Evolutionary conservation across 2,797 vertebrate genomes (phyloP).

Genomic region (Siniperca obscura): DNA sequence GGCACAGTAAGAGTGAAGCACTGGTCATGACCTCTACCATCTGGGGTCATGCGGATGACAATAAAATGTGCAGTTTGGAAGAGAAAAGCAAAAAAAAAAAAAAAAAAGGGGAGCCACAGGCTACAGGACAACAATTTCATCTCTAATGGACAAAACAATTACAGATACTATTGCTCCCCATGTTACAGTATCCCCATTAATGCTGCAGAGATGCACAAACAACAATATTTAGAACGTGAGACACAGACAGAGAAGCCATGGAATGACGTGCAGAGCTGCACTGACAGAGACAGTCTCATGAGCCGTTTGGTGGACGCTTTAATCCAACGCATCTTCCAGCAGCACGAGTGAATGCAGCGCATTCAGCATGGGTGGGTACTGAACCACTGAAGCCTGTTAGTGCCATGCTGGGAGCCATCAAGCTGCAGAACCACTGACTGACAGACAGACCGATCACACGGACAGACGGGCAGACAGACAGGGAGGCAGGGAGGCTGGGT

Average conservation of each 20-base stretch:
- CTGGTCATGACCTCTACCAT: conserved; percentile 46
- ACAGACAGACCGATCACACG: conserved; percentile 12
- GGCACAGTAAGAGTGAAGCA: neutral
- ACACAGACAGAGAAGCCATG: conserved; percentile 18
- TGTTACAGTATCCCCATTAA: neutral
- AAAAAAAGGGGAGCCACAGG: neutral
- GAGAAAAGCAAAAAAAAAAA: neutral
- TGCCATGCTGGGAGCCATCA: conserved; percentile 13
- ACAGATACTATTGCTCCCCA: neutral
- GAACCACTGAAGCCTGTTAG: conserved; percentile 16
- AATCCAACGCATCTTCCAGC: conserved; percentile 35
- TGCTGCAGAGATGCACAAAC: neutral
- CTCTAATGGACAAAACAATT: neutral
- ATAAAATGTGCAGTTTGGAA: neutral
- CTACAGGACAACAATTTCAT: neutral
- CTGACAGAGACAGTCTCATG: conserved; percentile 27
- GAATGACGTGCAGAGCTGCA: conserved; percentile 24
- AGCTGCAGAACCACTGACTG: conserved; percentile 30
- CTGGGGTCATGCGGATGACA: conserved; percentile 11
- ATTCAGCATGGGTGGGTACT: conserved; percentile 39
- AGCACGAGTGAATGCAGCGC: conserved; percentile 5
- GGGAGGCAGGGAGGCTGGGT: conserved; percentile 18
- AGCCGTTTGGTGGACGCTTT: conserved; percentile 40
- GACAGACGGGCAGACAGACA: conserved; percentile 18
- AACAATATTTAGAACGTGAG: neutral